Evolutionary conservation across 2,113 vertebrate species (phyloP), one percentile per base, ranked within the genome.

Genomic region (Gadus chalcogrammus): DNA sequence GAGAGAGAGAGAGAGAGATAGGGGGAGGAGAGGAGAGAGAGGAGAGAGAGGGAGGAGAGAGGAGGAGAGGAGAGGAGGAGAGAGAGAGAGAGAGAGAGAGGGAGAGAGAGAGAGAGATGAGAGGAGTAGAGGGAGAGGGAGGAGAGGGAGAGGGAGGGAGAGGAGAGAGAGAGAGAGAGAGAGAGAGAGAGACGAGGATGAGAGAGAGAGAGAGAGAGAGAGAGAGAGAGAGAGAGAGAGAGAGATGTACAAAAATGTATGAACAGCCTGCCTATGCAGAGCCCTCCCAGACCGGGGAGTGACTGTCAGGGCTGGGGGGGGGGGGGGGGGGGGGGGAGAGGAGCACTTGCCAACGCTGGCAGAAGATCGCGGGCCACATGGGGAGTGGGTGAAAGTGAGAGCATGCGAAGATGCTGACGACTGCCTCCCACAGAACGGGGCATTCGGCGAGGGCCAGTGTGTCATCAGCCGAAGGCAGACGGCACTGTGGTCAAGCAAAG

Each of bases 381-480:
- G 84, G 82, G 79, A 79, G 81, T 69, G 78, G 85, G 82, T 84
- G 80, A 87, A 75, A 80, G 73, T 69, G 84, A 88, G 82, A 86
- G 80, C 72, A 56, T 79, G 86, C 42, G 71, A 86, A 82, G 82
- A 88, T 67, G 79, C 81, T 79, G 87, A 85, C 78, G 78, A 73
- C 42, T 84, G 76, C 74, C 77, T 76, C 67, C 68, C 20, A 69
- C 69, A 74, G 72, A 76, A 13, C 55, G 52, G 74, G 79, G 70
- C 69, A 63, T 76, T 87, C 73, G 65, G 78, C 72, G 73, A 79
- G 72, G 27, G 24, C 62, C 24, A 74, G 53, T 68, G 72, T 80
- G 82, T 80, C 75, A 78, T 79, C 71, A 67, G 75, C 55, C 55
- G 53, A 83, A 83, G 75, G 68, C 74, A 76, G 73, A 66, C 68